Evolutionary conservation across 2,113 vertebrate species (phyloP), one percentile per base, ranked within the genome.

Genomic region (Ictidomys tridecemlineatus): DNA sequence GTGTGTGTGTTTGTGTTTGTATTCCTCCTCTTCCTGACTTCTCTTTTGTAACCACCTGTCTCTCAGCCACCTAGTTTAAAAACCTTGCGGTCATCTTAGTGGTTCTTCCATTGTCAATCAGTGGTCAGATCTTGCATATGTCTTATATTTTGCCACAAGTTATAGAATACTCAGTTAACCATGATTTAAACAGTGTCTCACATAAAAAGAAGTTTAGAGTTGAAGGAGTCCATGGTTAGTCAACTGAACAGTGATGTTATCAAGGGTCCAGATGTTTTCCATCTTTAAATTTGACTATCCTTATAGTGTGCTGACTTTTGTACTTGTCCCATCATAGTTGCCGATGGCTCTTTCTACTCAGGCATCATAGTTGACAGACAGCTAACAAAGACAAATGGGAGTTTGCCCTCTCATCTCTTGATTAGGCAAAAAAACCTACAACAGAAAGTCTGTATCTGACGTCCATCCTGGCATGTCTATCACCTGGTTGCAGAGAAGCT

Each of bases 111-210:
- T 37, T 85, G 69, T 83, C 51, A 16, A 1, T 77, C 69, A 85
- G 11, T 63, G 89, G 8, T 93, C 84, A 92, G 16, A 93, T 67
- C 67, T 91, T 85, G n/a, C 82, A 72, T 86, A 70, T 3, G 14
- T 80, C 3, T 91, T 92, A 0, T 83, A 65, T 82, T 88, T 58
- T 48, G 69, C 45, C 42, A 65, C 32, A 77, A 74, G 37, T 63
- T 91, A 84, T 0, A 34, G 89, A 76, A 58, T 74, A 70, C 8
- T 32, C 22, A 34, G 1, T 42, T 69, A 61, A 51, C 8, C 42
- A 30, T 48, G 58, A 69, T 85, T 82, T 90, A 94, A 90, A 84
- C 34, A 56, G n/a, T 88, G 37, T 73, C 69, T 69, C 74, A 89
- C 74, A 22, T 63, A 53, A 83, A 85, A 92, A 91, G 53, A 74